Evolutionary conservation across 2,113 vertebrate species (phyloP), one percentile per base, ranked within the genome.

Genomic region (Alethe castanea): DNA sequence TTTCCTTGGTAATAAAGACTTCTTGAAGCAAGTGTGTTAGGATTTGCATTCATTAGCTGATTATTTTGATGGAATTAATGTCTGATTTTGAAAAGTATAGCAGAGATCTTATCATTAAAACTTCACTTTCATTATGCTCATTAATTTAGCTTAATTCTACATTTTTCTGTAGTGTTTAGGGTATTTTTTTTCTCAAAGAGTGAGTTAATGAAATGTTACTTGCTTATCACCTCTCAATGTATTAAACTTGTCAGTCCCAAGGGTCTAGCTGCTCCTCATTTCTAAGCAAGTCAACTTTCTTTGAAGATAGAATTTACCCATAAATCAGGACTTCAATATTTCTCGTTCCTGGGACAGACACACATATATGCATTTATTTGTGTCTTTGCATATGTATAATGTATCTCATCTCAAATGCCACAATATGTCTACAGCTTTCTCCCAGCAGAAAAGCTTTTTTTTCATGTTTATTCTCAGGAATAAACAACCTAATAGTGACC

Each of bases 41-140:
- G 56, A 80, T 94, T 92, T 94, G 25, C 53, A 70, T 94, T 95
- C 31, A 88, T 90, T 90, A 80, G 35, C 38, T 78, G 38, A 56
- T 86, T 81, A n/a, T 83, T 94, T 86, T 95, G 47, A 71, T 92
- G 60, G 15, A 56, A 77, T 78, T 94, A 73, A 76, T 67, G 40
- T 78, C 42, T 88, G 26, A 71, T 82, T 94, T 93, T 86, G 60
- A 78, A 67, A 92, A 94, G 24, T 74, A 8, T 52, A 71, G 71
- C 54, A 88, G 77, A 81, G 33, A 78, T 88, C 44, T 85, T 57
- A 86, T 91, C 2, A 2, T 93, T 92, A 88, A 93, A 82, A 67
- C 29, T 52, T 92, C 33, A 82, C 11, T 77, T 77, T 77, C 42
- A 50, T 83, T 62, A 62, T 44, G 23, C 42, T 40, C n/a, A 23